Evolutionary conservation across 2,113 vertebrate species (phyloP).

Genomic region (Nothocercus julius): DNA sequence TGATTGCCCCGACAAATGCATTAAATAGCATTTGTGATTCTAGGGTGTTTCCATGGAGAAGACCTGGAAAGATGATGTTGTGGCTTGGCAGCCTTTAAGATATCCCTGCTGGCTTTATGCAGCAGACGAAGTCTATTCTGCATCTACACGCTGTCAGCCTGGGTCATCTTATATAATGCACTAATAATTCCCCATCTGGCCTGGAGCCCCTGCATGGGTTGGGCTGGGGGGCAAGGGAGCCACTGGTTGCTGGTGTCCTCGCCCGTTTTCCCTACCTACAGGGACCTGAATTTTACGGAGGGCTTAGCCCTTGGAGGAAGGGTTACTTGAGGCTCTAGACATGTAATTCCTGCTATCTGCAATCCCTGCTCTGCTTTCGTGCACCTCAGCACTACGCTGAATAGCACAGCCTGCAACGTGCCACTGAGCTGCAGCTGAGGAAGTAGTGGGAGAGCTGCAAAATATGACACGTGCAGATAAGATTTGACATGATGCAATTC

Average conservation of each 20-base stretch:
- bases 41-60: background rate
- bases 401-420: rapidly evolving
- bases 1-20: background rate
- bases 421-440: background rate
- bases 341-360: background rate
- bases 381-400: background rate
- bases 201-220: background rate
- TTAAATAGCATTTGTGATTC: background rate
- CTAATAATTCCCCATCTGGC: too few relatives aligned
- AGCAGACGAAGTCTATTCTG: too few relatives aligned
- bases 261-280: background rate
- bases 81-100: background rate
- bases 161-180: too few relatives aligned
- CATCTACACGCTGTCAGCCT: too few relatives aligned
- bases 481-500: background rate
- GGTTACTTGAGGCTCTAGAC: background rate
- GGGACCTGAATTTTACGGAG: background rate
- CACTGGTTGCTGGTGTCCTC: background rate
- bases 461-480: rapidly evolving
- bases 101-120: background rate
- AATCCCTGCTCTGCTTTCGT: background rate
- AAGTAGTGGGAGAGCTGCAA: background rate
- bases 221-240: background rate
- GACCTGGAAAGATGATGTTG: background rate
- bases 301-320: background rate